Conservation (phyloP, 1,140 invertebrate genomes). For the Potamilus streckersoni region DNA sequence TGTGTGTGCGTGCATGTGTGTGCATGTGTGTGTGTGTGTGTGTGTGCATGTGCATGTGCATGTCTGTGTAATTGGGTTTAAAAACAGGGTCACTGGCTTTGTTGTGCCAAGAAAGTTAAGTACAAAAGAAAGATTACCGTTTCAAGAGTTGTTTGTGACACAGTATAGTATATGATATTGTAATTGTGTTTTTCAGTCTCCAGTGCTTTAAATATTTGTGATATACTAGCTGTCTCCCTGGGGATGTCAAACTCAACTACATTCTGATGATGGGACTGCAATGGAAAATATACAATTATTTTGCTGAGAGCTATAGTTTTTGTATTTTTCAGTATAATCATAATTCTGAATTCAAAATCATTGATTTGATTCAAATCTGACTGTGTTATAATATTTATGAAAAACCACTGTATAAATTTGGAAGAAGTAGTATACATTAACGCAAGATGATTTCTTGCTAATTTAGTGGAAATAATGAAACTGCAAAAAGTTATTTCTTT, state of each 20-base stretch:
- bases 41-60: no score
- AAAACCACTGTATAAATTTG: neutral
- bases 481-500: no score
- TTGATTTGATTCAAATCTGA: neutral
- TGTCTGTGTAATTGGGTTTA: no score
- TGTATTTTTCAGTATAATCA: neutral
- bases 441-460: neutral
- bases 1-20: no score
- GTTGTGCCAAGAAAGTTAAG: no score
- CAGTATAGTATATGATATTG: constrained; percentile 67
- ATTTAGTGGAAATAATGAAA: no score
- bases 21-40: no score
- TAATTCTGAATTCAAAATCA: neutral
- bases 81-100: no score
- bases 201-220: constrained; percentile 54
- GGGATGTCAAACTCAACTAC: constrained; percentile 78
- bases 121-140: constrained; percentile 35
- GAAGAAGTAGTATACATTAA: neutral
- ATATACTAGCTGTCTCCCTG: constrained; percentile 31
- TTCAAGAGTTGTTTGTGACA: constrained; percentile 70
- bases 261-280: constrained; percentile 39
- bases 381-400: neutral
- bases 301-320: neutral
- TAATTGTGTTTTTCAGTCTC: constrained; percentile 50
- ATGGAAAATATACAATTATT: neutral